Base-by-base conservation (phyloP, 2,113 vertebrate genomes). In the Camelus dromedarius region DNA sequence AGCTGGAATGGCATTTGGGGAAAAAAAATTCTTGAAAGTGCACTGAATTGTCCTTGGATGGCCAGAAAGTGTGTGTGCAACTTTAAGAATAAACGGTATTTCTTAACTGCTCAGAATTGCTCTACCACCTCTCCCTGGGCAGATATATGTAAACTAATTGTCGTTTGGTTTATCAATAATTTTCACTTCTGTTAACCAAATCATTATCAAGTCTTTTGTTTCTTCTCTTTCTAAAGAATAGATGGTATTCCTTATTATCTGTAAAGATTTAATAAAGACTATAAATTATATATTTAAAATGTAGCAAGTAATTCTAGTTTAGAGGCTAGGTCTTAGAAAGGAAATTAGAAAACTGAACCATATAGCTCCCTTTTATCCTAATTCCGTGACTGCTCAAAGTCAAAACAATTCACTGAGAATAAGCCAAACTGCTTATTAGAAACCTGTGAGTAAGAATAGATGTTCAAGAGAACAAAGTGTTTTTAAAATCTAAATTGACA, bases 251-350 rank as follows among this genome's bases (percentile, higher is more conserved):
- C 73, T 83, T 85, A 91, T 84, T 56, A 16, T 56, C 62, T 35
- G 3, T 73, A 83, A 58, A 95, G 15, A 22, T 64, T 88, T 73
- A 62, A 79, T 70, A 82, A 94, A 88, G 30, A 87, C 24, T 35
- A 54, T 38, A 93, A 82, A 42, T 75, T 58, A 46, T 69, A 50
- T 60, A 54, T 82, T 95, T 91, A 67, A 95, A 89, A 70, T 52
- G 30, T 79, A 97, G 50, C 26, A 89, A 80, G 46, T 54, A 69
- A 95, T 88, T 94, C 42, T 67, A 35, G 14, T 89, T 82, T 91
- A 89, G 38, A 76, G 26, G 50, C 12, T 30, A 81, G 35, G 20
- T 3, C 18, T 46, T 91, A 28, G 60, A 50, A 82, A 92, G 56
- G 35, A 58, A 77, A 89, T 89, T 32, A 75, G 22, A 82, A 95